phyloP scores from a whole-genome alignment of 2,797 vertebrate species.

The Neomorphus geoffroyi region DNA sequence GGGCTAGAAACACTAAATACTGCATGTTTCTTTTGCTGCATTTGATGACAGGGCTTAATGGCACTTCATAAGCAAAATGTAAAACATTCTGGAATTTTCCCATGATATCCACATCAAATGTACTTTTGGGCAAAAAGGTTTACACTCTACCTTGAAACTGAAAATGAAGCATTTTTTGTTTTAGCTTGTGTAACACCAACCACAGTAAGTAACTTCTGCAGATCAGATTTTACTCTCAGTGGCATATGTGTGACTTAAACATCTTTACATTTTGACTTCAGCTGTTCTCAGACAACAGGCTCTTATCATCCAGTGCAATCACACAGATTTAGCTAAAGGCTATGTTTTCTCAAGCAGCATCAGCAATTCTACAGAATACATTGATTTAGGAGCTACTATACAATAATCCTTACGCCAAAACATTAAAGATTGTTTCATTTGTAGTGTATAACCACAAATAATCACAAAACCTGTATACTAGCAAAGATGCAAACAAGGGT shows the following conservation, averaged over 20 bases:
- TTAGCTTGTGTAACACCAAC: neutral
- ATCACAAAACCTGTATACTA: neutral
- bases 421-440: neutral
- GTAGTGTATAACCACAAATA: neutral
- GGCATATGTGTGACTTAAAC: neutral
- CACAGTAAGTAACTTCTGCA: neutral
- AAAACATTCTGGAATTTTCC: neutral
- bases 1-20: neutral
- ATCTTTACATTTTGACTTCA: conserved; percentile 22
- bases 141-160: neutral
- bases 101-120: neutral
- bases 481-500: neutral
- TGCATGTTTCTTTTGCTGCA: neutral
- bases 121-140: neutral
- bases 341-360: neutral
- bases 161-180: neutral
- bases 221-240: neutral
- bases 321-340: neutral
- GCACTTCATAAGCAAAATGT: neutral
- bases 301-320: neutral
- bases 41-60: neutral
- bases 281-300: conserved; percentile 15
- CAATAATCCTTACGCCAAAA: neutral
- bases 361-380: neutral
- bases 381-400: neutral